Percentiles rank a stretch among this genome's conserved stretches.
phyloP scores from a whole-genome alignment of 2,113 vertebrate species.

The Pluvianellus socialis region DNA sequence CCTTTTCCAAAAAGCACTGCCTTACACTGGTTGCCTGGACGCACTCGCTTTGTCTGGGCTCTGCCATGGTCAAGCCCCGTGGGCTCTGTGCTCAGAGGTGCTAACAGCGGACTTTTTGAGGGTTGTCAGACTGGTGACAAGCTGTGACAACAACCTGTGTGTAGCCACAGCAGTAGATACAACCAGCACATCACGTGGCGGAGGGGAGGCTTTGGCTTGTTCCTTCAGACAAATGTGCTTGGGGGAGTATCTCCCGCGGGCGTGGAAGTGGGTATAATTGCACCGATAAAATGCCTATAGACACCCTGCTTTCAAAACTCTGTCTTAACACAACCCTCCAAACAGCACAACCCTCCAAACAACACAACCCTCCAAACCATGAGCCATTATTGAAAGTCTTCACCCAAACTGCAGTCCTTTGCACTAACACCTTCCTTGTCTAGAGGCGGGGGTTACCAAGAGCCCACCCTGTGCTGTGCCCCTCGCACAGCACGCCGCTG shows the following conservation, averaged over 20 bases:
- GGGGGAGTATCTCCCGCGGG: neutral
- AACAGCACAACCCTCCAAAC: too few relatives aligned
- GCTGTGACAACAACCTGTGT: accelerated
- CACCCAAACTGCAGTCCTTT: neutral
- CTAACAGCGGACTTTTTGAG: neutral
- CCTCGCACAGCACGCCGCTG: neutral
- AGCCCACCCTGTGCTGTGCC: neutral
- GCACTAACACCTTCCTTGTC: neutral
- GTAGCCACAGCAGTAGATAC: neutral
- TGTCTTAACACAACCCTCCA: neutral
- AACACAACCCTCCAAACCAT: neutral
- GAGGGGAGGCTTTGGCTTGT: neutral
- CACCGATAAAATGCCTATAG: neutral
- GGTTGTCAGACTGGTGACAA: neutral
- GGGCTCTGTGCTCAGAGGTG: neutral
- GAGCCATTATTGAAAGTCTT: neutral
- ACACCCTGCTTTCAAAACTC: neutral
- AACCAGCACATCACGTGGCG: neutral
- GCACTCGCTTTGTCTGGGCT: neutral
- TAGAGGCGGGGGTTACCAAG: neutral
- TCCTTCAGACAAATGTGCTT: neutral
- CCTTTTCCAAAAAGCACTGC: neutral
- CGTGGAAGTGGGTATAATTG: neutral
- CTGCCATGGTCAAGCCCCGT: accelerated
- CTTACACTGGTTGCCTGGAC: accelerated